Evolutionary conservation across 2,113 vertebrate species (phyloP).

Genomic region (Hippocampus zosterae): DNA sequence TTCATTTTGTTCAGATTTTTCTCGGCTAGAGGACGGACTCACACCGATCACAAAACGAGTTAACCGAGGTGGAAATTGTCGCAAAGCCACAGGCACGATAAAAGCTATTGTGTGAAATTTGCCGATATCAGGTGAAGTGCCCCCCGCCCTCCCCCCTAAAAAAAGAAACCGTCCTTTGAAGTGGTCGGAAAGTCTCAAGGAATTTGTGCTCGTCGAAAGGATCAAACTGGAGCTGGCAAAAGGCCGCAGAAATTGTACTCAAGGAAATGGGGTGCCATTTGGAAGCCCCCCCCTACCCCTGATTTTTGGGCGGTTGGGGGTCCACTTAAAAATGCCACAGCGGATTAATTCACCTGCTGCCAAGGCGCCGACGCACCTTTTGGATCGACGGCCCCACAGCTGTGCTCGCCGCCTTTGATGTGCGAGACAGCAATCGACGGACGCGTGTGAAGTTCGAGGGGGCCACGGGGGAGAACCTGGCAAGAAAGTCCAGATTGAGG

Average conservation of each 20-base stretch:
- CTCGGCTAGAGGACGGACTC: not conserved
- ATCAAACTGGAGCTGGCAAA: not conserved
- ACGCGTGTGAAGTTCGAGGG: slow-evolving; percentile 5
- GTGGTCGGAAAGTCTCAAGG: not conserved
- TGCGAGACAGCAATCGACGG: slow-evolving; percentile 19
- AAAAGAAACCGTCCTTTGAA: not conserved
- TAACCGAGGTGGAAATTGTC: not conserved
- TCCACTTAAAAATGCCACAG: slow-evolving; percentile 50
- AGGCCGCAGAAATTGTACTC: not conserved
- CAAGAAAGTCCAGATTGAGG: slow-evolving; percentile 47
- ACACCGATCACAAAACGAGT: not conserved
- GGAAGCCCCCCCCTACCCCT: slow-evolving; percentile 19
- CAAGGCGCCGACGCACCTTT: slow-evolving; percentile 38
- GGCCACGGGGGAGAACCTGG: not conserved
- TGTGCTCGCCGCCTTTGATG: slow-evolving; percentile 48
- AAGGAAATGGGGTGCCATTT: slow-evolving; percentile 26
- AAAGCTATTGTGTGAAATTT: too few relatives aligned
- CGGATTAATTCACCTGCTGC: slow-evolving; percentile 60
- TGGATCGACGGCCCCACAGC: slow-evolving; percentile 47
- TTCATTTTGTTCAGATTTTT: slow-evolving; percentile 3
- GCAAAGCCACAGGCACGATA: too few relatives aligned
- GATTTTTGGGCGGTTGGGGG: slow-evolving; percentile 1
- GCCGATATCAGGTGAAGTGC: too few relatives aligned
- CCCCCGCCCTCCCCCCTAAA: too few relatives aligned
- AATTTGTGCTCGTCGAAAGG: not conserved